Evolutionary conservation across 2,797 vertebrate genomes (phyloP).

Genomic region (Danionella dracula): DNA sequence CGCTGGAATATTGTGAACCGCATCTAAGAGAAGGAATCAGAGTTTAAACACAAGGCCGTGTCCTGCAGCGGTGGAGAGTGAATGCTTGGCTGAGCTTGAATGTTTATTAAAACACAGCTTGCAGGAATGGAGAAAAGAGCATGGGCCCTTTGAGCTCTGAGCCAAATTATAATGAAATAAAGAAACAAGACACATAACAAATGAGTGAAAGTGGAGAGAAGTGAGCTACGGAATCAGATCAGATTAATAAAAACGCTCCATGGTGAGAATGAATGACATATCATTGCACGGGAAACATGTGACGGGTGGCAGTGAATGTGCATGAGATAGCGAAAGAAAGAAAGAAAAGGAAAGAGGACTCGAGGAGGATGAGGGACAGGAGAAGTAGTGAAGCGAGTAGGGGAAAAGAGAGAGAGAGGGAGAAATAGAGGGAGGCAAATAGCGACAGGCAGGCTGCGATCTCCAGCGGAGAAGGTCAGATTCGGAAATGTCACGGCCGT

Average conservation of each 20-base stretch:
- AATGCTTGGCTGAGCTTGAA: constrained; percentile 19
- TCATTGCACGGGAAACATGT: constrained; percentile 34
- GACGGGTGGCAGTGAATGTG: background rate
- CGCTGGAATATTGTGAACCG: background rate
- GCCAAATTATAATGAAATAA: constrained; percentile 18
- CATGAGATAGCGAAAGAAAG: constrained; percentile 19
- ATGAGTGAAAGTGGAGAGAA: constrained; percentile 18
- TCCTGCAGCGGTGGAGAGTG: constrained; percentile 4
- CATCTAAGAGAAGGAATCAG: background rate
- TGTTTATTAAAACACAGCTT: constrained; percentile 25
- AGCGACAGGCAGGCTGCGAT: constrained; percentile 43
- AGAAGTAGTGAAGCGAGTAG: constrained; percentile 4
- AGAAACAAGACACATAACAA: constrained; percentile 19
- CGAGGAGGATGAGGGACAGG: constrained; percentile 14
- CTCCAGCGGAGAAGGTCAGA: constrained; percentile 73
- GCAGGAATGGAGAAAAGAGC: constrained; percentile 22
- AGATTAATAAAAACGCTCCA: constrained; percentile 34
- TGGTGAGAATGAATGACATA: constrained; percentile 26
- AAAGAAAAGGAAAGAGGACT: constrained; percentile 38
- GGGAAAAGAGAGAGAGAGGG: constrained; percentile 15
- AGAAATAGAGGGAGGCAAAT: constrained; percentile 50
- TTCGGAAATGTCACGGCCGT: constrained; percentile 73
- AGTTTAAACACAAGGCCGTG: background rate
- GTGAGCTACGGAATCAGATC: constrained; percentile 20
- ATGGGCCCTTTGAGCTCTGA: background rate